A percentile compares a stretch with the other conserved stretches of the same genome.
Evolutionary conservation across 2,797 vertebrate genomes (phyloP).

Genomic region (Lindbergichthys nudifrons): DNA sequence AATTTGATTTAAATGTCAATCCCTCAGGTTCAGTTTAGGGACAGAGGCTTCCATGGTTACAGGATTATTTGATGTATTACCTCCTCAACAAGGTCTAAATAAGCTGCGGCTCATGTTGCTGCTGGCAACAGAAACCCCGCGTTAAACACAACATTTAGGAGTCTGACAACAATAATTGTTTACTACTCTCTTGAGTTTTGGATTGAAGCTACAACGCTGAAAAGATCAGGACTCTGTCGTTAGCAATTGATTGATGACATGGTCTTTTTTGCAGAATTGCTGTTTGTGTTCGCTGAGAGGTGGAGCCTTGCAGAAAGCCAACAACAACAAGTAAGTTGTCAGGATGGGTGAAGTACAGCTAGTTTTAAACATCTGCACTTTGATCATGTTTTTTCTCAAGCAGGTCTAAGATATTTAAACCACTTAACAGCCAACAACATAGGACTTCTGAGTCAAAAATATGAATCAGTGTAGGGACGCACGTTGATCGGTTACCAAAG

Average conservation of each 20-base stretch:
- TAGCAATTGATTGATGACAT: not conserved
- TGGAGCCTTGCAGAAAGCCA: constrained; percentile 96
- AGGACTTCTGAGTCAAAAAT: not conserved
- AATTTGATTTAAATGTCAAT: not conserved
- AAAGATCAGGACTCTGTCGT: not conserved
- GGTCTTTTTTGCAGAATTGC: constrained; percentile 87
- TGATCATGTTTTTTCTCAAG: not conserved
- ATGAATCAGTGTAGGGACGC: not conserved
- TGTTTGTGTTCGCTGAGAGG: constrained; percentile 96
- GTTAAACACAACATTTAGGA: not conserved
- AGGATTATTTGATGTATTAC: not conserved
- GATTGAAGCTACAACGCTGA: not conserved
- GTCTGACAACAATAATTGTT: not conserved
- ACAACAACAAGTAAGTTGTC: constrained; percentile 92
- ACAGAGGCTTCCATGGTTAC: not conserved
- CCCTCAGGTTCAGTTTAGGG: not conserved
- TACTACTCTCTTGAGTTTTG: not conserved
- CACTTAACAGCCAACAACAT: not conserved
- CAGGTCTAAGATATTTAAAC: not conserved
- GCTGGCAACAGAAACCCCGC: not conserved
- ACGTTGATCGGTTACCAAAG: not conserved
- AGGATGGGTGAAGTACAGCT: not conserved
- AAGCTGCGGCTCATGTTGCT: constrained; percentile 10
- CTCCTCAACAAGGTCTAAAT: not conserved
- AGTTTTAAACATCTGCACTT: not conserved